A percentile compares a stretch with the other conserved stretches of the same genome.
These are phyloP conservation scores for Orycteropus afer DNA, from an alignment of 2,113 vertebrate species.

Conservation along the genomic window DNA sequence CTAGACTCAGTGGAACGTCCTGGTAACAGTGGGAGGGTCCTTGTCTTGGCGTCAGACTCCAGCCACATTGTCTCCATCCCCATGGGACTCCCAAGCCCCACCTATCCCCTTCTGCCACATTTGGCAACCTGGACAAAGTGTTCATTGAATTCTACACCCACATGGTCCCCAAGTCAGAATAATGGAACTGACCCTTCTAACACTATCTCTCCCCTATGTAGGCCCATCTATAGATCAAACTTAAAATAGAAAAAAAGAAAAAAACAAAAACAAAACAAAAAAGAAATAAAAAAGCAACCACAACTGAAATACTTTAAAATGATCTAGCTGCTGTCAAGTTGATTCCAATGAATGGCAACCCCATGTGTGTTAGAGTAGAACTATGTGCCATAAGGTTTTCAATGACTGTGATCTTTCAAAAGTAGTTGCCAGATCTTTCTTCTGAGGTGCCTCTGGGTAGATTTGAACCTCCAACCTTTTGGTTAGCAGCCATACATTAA, in stretches of 20 bases:
- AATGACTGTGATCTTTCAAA: background rate
- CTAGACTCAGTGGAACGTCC: background rate
- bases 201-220: too few species aligned
- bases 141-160: background rate
- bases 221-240: background rate
- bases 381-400: background rate
- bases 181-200: background rate
- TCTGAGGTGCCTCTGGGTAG: background rate
- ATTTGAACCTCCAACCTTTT: background rate
- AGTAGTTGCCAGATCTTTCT: background rate
- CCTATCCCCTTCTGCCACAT: background rate
- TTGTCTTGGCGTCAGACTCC: background rate
- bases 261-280: background rate
- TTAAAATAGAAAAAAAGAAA: background rate
- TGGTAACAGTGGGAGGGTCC: background rate
- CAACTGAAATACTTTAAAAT: constrained; percentile 72
- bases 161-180: background rate
- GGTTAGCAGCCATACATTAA: background rate
- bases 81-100: background rate
- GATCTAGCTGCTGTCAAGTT: constrained; percentile 59
- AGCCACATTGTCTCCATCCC: background rate
- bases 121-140: background rate
- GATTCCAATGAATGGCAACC: background rate
- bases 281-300: background rate
- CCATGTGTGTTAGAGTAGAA: background rate